Evolutionary conservation across 2,888 invertebrate species (phyloP).

Genomic region (Noctua fimbriata): DNA sequence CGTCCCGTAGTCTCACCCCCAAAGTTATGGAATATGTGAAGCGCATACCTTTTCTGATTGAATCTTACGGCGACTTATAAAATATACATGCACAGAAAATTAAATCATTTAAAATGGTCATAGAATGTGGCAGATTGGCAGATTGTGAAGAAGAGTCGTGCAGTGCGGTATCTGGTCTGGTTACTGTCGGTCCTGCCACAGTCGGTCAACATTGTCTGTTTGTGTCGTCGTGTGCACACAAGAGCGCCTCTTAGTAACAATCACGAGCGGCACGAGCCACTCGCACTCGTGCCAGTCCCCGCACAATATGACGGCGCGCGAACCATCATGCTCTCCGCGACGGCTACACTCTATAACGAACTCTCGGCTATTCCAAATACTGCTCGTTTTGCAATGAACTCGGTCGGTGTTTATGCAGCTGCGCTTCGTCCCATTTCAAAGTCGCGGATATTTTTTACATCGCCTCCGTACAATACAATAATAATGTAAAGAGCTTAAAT

Average conservation of each 20-base stretch:
- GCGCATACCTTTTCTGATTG: too few species aligned
- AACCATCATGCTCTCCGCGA: background rate
- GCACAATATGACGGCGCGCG: background rate
- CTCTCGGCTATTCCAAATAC: constrained; percentile 7
- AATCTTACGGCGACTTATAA: too few species aligned
- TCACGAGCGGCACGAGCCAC: constrained; percentile 25
- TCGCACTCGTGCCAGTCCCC: background rate
- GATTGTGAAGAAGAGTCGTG: background rate
- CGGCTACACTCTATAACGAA: constrained; percentile 2
- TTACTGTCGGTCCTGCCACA: too few species aligned
- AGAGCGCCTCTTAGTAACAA: constrained; percentile 54
- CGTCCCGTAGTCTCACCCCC: background rate
- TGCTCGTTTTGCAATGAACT: constrained; percentile 19
- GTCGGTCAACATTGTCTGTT: constrained; percentile 67
- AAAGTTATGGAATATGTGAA: too few species aligned
- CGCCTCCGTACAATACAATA: constrained; percentile 80
- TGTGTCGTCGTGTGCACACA: constrained; percentile 48
- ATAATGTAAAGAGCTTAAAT: constrained; percentile 85
- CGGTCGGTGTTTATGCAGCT: constrained; percentile 71
- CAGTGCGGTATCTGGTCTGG: too few species aligned
- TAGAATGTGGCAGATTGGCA: background rate
- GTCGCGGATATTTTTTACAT: constrained; percentile 61
- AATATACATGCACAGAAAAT: too few species aligned
- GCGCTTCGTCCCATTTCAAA: constrained; percentile 51
- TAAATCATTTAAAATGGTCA: background rate